These are phyloP conservation scores for Dendroctonus valens DNA, from an alignment of 1,140 invertebrate genomes.

Conservation along the genomic window DNA sequence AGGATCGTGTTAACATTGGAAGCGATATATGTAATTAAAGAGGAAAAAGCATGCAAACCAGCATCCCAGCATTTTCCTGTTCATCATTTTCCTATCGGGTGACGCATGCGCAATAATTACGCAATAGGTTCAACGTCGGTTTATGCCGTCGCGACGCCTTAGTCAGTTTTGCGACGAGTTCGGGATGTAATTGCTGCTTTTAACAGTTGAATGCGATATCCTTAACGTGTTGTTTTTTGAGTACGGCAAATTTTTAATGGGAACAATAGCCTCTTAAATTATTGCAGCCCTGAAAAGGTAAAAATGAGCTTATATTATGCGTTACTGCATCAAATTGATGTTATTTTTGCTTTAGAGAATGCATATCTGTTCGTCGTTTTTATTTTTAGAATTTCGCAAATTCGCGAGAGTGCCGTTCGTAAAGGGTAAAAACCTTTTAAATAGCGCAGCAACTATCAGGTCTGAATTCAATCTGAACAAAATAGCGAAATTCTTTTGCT, in stretches of 20 bases:
- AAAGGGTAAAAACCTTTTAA: no score
- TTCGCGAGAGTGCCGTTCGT: no score
- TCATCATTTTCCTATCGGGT: slow-evolving; percentile 25
- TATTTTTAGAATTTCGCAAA: slow-evolving; percentile 11
- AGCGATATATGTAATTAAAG: slow-evolving; percentile 26
- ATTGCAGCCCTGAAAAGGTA: slow-evolving; percentile 31
- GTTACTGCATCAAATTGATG: not conserved
- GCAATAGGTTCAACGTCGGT: slow-evolving; percentile 23
- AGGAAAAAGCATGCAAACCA: slow-evolving; percentile 29
- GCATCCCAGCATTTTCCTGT: slow-evolving; percentile 29
- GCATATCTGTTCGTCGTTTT: slow-evolving; percentile 3
- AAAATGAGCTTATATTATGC: not conserved
- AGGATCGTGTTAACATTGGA: no score
- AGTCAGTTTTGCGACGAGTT: slow-evolving; percentile 18
- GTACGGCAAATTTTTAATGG: slow-evolving; percentile 15
- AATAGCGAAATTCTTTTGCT: not conserved
- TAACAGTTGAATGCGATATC: slow-evolving; percentile 21
- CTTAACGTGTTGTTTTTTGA: slow-evolving; percentile 23
- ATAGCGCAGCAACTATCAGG: no score
- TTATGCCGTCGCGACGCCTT: slow-evolving; percentile 30
- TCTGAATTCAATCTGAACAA: no score
- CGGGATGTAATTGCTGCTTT: slow-evolving; percentile 27
- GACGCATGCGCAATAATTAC: slow-evolving; percentile 30
- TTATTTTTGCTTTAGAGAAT: not conserved
- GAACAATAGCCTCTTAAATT: slow-evolving; percentile 9